phyloP scores from a whole-genome alignment of 2,113 vertebrate genomes.

The Lipotes vexillifer region DNA sequence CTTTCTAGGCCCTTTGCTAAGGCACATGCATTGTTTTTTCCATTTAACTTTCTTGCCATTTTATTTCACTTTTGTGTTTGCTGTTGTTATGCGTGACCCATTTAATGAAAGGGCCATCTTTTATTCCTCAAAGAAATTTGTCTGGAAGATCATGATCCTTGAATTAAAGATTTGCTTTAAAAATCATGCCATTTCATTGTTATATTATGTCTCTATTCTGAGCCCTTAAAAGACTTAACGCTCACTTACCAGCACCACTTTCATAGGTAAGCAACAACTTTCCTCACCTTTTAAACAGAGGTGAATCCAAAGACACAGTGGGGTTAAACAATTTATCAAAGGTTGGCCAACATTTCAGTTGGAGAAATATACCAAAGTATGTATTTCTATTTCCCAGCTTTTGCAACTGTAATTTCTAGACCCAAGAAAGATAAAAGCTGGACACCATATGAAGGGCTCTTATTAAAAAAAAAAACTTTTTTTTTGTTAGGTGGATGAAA shows the following conservation, averaged over 20 bases:
- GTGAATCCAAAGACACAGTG: background rate
- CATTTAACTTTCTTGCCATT: background rate
- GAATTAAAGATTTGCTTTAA: background rate
- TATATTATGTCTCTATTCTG: background rate
- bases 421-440: background rate
- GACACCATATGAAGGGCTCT: background rate
- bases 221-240: background rate
- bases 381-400: background rate
- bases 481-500: background rate
- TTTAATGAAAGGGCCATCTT: background rate
- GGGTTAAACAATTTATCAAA: background rate
- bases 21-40: background rate
- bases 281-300: background rate
- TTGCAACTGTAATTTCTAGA: background rate
- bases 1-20: background rate
- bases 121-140: background rate
- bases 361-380: background rate
- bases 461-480: background rate
- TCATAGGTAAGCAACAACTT: background rate
- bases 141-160: background rate
- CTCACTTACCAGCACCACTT: background rate
- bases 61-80: background rate
- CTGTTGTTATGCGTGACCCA: background rate
- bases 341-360: background rate
- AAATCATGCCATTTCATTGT: background rate